Conservation (phyloP, 1,140 invertebrate species). For the Aphaenogaster ashmeadi region DNA sequence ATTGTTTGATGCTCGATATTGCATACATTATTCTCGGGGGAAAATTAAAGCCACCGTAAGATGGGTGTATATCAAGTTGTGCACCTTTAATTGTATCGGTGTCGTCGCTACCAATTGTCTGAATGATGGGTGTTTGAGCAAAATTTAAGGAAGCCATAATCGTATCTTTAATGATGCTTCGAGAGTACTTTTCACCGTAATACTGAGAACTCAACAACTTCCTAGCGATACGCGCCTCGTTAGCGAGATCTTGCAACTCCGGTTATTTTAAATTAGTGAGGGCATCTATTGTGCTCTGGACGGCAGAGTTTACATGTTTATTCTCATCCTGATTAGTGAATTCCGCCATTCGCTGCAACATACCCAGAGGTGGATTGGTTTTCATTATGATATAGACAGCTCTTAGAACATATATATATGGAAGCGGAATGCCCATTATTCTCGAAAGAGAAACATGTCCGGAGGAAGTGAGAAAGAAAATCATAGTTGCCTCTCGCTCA, state of each 20-base stretch:
- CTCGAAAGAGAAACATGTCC: too few species aligned
- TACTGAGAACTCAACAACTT: constrained; percentile 88
- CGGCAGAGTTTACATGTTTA: constrained; percentile 89
- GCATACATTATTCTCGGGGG: constrained; percentile 82
- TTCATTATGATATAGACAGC: constrained; percentile 88
- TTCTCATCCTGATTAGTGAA: constrained; percentile 89
- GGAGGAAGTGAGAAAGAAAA: too few species aligned
- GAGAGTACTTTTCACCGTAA: constrained; percentile 88
- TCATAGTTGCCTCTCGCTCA: too few species aligned
- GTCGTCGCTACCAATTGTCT: constrained; percentile 88
- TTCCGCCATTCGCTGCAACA: constrained; percentile 91
- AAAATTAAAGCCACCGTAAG: constrained; percentile 86
- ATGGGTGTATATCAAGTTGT: constrained; percentile 80
- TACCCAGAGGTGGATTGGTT: constrained; percentile 88
- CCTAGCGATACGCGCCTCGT: constrained; percentile 88
- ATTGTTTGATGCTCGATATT: constrained; percentile 87
- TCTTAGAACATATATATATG: too few species aligned
- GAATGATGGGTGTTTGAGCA: constrained; percentile 81
- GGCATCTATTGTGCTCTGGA: constrained; percentile 88
- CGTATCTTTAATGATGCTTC: constrained; percentile 82
- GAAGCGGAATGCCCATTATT: too few species aligned
- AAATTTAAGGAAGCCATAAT: constrained; percentile 84
- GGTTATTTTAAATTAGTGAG: constrained; percentile 85
- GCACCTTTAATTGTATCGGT: constrained; percentile 86
- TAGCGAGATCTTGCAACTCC: constrained; percentile 83